Evolutionary conservation across 2,113 vertebrate genomes (phyloP).

Genomic region (Sakesphorus luctuosus): DNA sequence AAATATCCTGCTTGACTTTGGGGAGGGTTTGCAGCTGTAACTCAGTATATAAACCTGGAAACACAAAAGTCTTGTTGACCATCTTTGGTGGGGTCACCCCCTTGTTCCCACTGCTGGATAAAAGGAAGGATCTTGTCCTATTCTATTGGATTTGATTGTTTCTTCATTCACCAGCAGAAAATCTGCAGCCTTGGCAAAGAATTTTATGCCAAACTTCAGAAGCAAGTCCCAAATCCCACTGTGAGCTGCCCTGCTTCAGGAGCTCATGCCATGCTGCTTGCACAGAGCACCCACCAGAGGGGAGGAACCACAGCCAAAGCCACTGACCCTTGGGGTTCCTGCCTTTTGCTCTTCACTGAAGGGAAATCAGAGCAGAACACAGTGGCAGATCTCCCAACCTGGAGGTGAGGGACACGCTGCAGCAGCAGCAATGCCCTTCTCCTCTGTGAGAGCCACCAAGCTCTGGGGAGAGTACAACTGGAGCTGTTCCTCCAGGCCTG

Average conservation of each 20-base stretch:
- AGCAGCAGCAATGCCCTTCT: neutral
- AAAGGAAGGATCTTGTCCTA: too few species aligned
- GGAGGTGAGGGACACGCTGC: neutral
- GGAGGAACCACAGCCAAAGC: too few species aligned
- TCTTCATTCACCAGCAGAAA: neutral
- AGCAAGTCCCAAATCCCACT: neutral
- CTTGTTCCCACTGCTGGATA: too few species aligned
- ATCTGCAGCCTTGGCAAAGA: neutral
- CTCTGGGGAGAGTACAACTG: accelerated
- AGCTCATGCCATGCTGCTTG: accelerated
- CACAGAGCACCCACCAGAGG: too few species aligned
- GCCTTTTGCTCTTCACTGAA: neutral
- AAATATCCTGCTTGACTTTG: too few species aligned
- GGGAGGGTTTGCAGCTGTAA: too few species aligned
- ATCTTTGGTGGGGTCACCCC: too few species aligned
- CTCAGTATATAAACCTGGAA: too few species aligned
- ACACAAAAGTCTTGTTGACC: too few species aligned
- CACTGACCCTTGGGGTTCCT: neutral
- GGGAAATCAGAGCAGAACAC: neutral
- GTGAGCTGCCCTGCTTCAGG: neutral
- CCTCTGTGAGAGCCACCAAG: neutral
- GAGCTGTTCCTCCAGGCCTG: neutral
- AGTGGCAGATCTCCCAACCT: neutral
- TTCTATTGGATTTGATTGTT: too few species aligned
- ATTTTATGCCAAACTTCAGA: neutral